A percentile compares a stretch with the other conserved stretches of the same genome.
These are phyloP conservation scores for Diprion similis DNA, from an alignment of 1,140 invertebrate genomes.

Conservation along the genomic window DNA sequence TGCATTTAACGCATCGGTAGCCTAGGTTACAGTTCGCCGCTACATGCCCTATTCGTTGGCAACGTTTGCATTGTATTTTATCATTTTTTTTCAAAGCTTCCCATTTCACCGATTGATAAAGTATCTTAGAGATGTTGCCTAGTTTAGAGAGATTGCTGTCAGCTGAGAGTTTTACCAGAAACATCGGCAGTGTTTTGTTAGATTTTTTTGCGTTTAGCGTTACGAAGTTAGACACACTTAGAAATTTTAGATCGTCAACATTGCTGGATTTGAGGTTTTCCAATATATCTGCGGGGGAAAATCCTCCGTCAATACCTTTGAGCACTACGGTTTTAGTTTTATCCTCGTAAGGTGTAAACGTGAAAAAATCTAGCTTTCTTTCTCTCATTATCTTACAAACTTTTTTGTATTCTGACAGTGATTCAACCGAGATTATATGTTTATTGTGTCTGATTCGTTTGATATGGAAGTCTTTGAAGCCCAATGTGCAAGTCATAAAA, in stretches of 20 bases:
- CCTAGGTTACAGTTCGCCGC: no score
- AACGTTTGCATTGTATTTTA: no score
- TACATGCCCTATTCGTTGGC: no score
- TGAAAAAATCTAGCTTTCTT: slow-evolving; percentile 6
- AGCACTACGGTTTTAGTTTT: slow-evolving; percentile 12
- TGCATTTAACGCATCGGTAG: no score
- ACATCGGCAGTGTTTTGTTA: slow-evolving; percentile 9
- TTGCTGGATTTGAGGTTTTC: not conserved
- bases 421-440: slow-evolving; percentile 8
- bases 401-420: not conserved
- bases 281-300: no score
- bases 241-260: slow-evolving; percentile 8
- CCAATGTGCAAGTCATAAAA: not conserved
- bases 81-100: no score
- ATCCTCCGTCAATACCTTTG: slow-evolving; percentile 14
- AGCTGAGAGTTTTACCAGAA: slow-evolving; percentile 22
- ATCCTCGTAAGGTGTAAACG: slow-evolving; percentile 13
- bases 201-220: not conserved
- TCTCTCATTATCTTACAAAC: not conserved
- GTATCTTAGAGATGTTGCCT: no score
- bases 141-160: no score
- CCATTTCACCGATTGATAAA: no score
- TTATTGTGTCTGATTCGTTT: no score
- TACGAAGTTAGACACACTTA: not conserved
- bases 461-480: not conserved